Evolutionary conservation across 2,797 vertebrate genomes (phyloP), one percentile per base, ranked within the genome.

Genomic region (Falco biarmicus): DNA sequence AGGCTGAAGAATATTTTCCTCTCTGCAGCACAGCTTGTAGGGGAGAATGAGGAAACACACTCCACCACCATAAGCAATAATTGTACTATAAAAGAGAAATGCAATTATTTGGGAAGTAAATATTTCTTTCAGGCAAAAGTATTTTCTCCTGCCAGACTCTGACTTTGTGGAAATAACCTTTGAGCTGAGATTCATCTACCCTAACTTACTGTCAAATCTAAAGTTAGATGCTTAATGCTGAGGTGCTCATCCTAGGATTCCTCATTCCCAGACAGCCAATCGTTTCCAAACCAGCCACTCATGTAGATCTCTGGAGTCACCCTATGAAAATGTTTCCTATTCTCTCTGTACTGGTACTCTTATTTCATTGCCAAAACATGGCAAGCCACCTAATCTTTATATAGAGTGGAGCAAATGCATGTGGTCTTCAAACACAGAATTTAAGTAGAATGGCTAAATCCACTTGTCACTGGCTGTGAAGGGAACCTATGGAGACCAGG

Each of bases 71-170:
- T 10, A 41, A 68, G 54, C 3, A 2, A 31, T 15, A 51, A 51
- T 15, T 2, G 1, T 45, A 71, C 50, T 34, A 31, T 31, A 31
- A 50, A 73, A 82, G 53, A 82, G 48, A 91, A 88, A 80, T 31
- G 28, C 57, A 80, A 5, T 47, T 71, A 20, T 75, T 84, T 20
- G 29, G 26, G 53, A 71, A 81, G 53, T 18, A 91, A 91, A 68
- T 71, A 53, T 65, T 91, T 87, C 28, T 78, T 75, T 69, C 61
- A 78, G 26, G 21, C 84, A 51, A 63, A 87, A 78, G 34, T 43
- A 84, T 54, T 81, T 80, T 56, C 34, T 75, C 25, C 66, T 84
- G 66, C 13, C 48, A 51, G 65, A 39, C 28, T 78, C 50, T 56
- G 77, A 39, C n/a, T 85, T 69, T 64, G 57, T 75, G 50, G 7